phyloP scores from a whole-genome alignment of 2,113 vertebrate genomes.

The Herpailurus yagouaroundi region DNA sequence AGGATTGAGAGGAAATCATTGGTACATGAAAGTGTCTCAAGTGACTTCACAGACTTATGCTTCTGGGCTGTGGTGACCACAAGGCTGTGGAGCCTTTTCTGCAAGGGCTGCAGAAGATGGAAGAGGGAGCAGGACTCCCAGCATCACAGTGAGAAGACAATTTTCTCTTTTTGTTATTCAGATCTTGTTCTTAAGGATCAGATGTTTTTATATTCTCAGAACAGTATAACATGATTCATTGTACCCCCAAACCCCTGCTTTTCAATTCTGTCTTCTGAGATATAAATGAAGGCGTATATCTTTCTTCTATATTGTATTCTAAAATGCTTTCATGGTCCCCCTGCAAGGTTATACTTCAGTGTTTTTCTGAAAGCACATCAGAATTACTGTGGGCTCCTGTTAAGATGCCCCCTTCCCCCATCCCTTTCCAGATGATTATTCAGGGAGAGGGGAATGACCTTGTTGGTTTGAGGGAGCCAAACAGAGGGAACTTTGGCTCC shows the following conservation, averaged over 20 bases:
- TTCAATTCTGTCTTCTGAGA: not conserved
- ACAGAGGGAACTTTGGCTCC: not conserved
- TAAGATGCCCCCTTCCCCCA: not conserved
- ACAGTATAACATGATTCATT: not conserved
- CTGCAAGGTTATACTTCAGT: not conserved
- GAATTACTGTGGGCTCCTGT: not conserved
- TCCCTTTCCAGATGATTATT: not conserved
- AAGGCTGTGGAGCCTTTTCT: not conserved
- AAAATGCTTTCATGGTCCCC: not conserved
- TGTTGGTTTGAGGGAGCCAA: not conserved
- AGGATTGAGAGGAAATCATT: not conserved
- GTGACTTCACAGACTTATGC: not conserved
- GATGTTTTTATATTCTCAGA: not conserved
- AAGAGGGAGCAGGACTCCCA: not conserved
- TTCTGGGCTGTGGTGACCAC: not conserved
- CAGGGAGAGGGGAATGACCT: not conserved
- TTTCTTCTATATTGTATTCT: not conserved
- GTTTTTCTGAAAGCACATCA: not conserved
- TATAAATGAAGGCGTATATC: not conserved
- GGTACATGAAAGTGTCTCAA: not conserved
- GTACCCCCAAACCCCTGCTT: not conserved
- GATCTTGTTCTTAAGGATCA: not conserved
- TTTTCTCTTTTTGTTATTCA: conserved; percentile 43
- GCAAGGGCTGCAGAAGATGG: conserved; percentile 51
- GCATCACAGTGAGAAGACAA: not conserved